These are phyloP conservation scores for Edolisoma coerulescens DNA, from an alignment of 2,113 vertebrate genomes.

Conservation along the genomic window DNA sequence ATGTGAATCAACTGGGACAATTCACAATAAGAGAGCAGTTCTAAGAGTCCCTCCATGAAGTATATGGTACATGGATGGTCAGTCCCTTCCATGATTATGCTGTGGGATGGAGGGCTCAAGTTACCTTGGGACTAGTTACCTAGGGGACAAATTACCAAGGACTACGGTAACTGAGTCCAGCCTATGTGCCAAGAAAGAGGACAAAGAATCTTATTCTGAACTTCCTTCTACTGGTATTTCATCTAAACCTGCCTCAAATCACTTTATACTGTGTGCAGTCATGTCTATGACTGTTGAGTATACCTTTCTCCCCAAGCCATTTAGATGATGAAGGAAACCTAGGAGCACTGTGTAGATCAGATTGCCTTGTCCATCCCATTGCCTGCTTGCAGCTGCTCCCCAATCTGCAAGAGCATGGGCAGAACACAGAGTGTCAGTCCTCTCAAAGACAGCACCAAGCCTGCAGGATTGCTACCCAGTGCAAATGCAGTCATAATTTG, in stretches of 20 bases:
- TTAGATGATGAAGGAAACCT: neutral
- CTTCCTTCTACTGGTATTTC: neutral
- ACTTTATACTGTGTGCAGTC: neutral
- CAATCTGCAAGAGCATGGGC: accelerated
- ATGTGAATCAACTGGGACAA: neutral
- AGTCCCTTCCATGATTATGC: accelerated
- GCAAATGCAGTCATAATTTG: neutral
- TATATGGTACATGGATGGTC: neutral
- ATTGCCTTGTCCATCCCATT: accelerated
- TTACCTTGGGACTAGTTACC: neutral
- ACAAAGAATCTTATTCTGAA: neutral
- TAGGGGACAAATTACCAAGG: neutral
- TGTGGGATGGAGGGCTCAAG: neutral
- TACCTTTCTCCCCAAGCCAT: neutral
- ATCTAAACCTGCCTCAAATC: neutral
- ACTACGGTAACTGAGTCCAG: neutral
- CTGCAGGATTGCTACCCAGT: neutral
- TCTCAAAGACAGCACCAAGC: neutral
- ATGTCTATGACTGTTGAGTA: neutral
- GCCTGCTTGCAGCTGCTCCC: neutral
- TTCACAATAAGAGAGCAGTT: neutral
- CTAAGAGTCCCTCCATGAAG: neutral
- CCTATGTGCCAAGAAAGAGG: neutral
- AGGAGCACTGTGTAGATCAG: neutral
- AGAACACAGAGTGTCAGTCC: neutral